Conservation (phyloP, 2,113 vertebrate species). For the Drymodes brunneopygia region DNA sequence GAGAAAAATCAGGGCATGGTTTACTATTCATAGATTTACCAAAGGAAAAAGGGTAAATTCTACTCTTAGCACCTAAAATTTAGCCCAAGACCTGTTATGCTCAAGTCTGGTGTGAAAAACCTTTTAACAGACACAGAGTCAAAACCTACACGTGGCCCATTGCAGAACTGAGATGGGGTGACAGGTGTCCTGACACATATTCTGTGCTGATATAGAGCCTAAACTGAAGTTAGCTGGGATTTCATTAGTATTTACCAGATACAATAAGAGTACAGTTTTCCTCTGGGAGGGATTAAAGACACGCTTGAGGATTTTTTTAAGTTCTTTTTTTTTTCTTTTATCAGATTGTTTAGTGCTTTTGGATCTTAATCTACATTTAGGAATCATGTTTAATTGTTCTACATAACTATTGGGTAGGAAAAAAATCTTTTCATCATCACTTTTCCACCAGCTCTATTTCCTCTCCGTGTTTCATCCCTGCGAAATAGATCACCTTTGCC, state of each 20-base stretch:
- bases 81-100: neutral
- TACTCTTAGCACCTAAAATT: neutral
- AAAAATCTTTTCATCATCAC: neutral
- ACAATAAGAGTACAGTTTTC: neutral
- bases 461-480: neutral
- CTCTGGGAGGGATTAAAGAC: neutral
- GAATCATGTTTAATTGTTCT: neutral
- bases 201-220: neutral
- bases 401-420: neutral
- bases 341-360: neutral
- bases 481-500: neutral
- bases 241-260: neutral
- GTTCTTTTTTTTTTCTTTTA: neutral
- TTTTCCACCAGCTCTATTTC: neutral
- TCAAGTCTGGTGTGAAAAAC: neutral
- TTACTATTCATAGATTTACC: neutral
- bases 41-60: neutral
- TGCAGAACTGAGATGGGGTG: neutral
- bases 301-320: neutral
- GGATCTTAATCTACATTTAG: neutral
- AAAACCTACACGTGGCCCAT: neutral
- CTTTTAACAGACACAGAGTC: neutral
- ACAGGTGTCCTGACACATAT: neutral
- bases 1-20: neutral
- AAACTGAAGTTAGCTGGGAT: neutral